Conservation (phyloP, 2,888 invertebrate genomes). For the Schizaphis graminum region DNA sequence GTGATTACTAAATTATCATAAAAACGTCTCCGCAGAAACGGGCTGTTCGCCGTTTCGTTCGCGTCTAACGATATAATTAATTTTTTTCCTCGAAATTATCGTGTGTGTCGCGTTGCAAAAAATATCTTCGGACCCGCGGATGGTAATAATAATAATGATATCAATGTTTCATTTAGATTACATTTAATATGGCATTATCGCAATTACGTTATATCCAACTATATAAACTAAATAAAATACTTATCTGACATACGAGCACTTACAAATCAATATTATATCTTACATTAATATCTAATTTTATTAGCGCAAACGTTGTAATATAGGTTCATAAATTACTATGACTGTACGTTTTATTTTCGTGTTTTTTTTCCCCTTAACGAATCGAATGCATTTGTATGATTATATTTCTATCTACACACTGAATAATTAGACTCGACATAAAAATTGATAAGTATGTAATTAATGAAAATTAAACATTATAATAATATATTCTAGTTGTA, state of each 20-base stretch:
- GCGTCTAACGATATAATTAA: not conserved
- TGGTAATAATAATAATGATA: not conserved
- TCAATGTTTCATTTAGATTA: not conserved
- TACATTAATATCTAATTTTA: not conserved
- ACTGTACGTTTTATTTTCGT: not conserved
- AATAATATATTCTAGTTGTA: too few species aligned
- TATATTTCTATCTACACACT: not conserved
- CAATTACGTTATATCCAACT: not conserved
- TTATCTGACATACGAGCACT: not conserved
- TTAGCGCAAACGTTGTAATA: not conserved
- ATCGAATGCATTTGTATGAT: not conserved
- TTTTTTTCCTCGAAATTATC: not conserved
- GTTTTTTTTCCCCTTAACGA: not conserved
- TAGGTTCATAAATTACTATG: not conserved
- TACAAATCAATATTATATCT: not conserved
- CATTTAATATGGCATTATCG: not conserved
- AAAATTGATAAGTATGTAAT: not conserved
- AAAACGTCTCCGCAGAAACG: not conserved
- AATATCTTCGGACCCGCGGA: not conserved
- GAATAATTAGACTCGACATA: not conserved
- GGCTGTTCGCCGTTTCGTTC: not conserved
- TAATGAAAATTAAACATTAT: not conserved
- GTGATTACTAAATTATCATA: not conserved
- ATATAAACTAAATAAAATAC: not conserved
- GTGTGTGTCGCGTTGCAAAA: not conserved